phyloP scores from a whole-genome alignment of 1,140 invertebrate genomes.

The Diorhabda elongata region DNA sequence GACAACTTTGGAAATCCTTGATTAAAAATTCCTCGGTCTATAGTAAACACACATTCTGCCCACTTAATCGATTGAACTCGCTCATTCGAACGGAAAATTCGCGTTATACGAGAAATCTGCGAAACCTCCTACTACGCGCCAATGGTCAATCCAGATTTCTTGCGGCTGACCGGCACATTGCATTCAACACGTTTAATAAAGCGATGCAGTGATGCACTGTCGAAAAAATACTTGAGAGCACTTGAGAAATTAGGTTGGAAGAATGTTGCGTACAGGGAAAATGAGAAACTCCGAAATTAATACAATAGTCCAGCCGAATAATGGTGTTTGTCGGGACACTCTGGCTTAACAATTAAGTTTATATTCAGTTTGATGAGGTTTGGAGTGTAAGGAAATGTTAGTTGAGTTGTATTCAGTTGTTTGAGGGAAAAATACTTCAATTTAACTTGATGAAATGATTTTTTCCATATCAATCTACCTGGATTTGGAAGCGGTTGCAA shows the following conservation, averaged over 20 bases:
- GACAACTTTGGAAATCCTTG: slow-evolving; percentile 2
- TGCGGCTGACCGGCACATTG: slow-evolving; percentile 6
- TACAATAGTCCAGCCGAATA: too few relatives aligned
- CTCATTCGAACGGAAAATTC: background rate
- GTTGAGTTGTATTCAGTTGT: too few relatives aligned
- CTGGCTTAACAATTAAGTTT: too few relatives aligned
- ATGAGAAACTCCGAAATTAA: background rate
- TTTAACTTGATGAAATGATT: too few relatives aligned
- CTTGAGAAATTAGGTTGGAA: background rate
- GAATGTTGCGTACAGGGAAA: background rate
- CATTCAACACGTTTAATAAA: slow-evolving; percentile 1
- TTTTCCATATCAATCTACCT: too few relatives aligned
- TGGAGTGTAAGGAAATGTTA: too few relatives aligned
- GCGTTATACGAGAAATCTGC: slow-evolving; percentile 8
- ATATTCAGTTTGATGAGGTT: too few relatives aligned
- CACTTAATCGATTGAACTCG: background rate
- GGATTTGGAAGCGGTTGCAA: too few relatives aligned
- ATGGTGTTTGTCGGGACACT: too few relatives aligned
- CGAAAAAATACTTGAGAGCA: background rate
- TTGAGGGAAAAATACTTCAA: too few relatives aligned
- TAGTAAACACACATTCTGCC: background rate
- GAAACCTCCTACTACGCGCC: background rate
- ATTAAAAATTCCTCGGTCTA: background rate
- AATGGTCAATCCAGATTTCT: slow-evolving; percentile 7
- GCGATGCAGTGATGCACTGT: background rate